A percentile compares a stretch with the other conserved stretches of the same genome.
These are phyloP conservation scores for Calosoma granatense DNA, from an alignment of 1,140 invertebrate genomes.

Conservation along the genomic window DNA sequence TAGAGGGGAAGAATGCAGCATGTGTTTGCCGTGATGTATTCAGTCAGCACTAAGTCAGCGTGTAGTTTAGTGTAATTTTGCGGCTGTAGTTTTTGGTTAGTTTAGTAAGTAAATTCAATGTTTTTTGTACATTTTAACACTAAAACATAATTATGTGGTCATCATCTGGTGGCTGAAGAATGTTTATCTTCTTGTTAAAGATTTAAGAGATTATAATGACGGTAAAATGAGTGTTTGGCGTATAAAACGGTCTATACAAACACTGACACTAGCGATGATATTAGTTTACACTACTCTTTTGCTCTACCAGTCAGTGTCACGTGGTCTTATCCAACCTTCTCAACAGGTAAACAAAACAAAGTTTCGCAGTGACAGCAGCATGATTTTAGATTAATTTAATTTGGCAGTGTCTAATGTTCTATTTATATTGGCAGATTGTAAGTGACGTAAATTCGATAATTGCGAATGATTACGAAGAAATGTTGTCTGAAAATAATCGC, in stretches of 20 bases:
- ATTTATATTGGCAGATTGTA: slow-evolving; percentile 2
- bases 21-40: too few species aligned
- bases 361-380: slow-evolving; percentile 9
- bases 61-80: not conserved
- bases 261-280: slow-evolving; percentile 25
- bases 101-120: not conserved
- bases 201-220: too few species aligned
- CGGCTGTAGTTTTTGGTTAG: not conserved
- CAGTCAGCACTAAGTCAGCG: not conserved
- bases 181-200: too few species aligned
- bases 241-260: slow-evolving; percentile 23
- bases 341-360: slow-evolving; percentile 6
- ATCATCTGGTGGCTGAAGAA: not conserved
- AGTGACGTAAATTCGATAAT: slow-evolving; percentile 21
- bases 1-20: too few species aligned
- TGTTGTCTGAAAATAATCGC: slow-evolving; percentile 23
- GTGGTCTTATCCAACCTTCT: slow-evolving; percentile 15
- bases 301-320: slow-evolving; percentile 43
- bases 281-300: slow-evolving; percentile 51
- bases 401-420: not conserved
- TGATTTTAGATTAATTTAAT: slow-evolving; percentile 4
- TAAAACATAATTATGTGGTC: not conserved
- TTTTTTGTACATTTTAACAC: not conserved
- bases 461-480: slow-evolving; percentile 29
- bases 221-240: not conserved